Percentiles rank a stretch among this genome's conserved stretches.
Evolutionary conservation across 2,797 vertebrate species (phyloP).

Genomic region (Luscinia megarhynchos): DNA sequence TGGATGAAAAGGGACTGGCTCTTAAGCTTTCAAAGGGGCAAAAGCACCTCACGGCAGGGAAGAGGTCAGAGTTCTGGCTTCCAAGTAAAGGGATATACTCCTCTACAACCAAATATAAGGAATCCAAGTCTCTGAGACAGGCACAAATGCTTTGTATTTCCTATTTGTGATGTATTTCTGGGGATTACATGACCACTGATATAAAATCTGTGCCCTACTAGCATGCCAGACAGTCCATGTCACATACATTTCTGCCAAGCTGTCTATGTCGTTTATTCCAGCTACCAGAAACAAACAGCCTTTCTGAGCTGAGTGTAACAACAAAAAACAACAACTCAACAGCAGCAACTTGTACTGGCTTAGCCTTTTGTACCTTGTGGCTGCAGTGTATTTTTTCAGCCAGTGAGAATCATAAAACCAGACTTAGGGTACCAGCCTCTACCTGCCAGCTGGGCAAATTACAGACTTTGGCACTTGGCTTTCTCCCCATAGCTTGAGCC

Average conservation of each 20-base stretch:
- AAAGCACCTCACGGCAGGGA: conserved; percentile 36
- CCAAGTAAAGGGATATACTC: not conserved
- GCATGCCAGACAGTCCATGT: not conserved
- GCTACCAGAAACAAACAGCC: not conserved
- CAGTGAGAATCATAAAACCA: not conserved
- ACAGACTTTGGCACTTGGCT: not conserved
- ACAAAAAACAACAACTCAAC: not conserved
- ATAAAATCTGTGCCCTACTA: not conserved
- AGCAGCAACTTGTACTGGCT: not conserved
- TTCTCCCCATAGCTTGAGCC: not conserved
- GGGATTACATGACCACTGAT: not conserved
- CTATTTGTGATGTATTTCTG: not conserved
- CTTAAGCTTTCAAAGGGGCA: conserved; percentile 38
- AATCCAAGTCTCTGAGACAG: not conserved
- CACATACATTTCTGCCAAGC: not conserved
- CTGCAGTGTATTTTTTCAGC: not conserved
- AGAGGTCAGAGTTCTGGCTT: not conserved
- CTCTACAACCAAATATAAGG: not conserved
- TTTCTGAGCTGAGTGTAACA: not conserved
- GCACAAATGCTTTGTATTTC: not conserved
- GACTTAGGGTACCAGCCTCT: not conserved
- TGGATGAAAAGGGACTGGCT: conserved; percentile 27
- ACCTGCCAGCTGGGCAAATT: conserved; percentile 1
- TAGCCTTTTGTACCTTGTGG: not conserved
- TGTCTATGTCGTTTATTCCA: not conserved